These are phyloP conservation scores for Elephantulus edwardii DNA, from an alignment of 2,113 vertebrate species.

Conservation along the genomic window DNA sequence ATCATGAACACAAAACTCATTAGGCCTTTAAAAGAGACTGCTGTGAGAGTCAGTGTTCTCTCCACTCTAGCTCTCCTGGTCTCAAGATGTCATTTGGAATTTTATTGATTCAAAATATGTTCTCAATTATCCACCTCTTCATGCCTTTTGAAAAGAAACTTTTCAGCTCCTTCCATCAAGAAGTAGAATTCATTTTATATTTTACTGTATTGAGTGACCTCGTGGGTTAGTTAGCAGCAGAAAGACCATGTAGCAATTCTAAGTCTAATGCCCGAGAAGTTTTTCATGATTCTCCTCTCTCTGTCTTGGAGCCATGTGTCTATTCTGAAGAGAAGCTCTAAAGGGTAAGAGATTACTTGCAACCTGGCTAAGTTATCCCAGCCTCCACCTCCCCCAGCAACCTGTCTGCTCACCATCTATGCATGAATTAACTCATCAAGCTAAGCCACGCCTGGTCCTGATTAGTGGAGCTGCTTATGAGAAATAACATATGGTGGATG, in stretches of 20 bases:
- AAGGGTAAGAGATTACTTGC: neutral
- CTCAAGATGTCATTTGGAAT: neutral
- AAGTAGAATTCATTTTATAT: neutral
- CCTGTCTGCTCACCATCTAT: neutral
- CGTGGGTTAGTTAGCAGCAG: neutral
- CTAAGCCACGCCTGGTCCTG: neutral
- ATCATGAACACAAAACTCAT: neutral
- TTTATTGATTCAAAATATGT: neutral
- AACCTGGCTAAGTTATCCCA: neutral
- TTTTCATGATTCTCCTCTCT: neutral
- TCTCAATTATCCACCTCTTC: neutral
- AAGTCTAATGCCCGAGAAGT: neutral
- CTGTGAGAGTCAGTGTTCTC: neutral
- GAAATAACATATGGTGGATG: neutral
- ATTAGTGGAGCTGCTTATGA: neutral
- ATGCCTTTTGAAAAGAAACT: neutral
- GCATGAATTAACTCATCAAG: neutral
- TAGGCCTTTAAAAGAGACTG: fast-evolving
- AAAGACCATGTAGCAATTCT: neutral
- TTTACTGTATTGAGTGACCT: neutral
- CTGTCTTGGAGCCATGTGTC: neutral
- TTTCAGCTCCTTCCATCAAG: neutral
- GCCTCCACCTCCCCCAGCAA: neutral
- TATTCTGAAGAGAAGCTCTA: neutral
- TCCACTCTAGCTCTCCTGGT: neutral